phyloP scores from a whole-genome alignment of 2,113 vertebrate genomes.

The Tenrec ecaudatus region DNA sequence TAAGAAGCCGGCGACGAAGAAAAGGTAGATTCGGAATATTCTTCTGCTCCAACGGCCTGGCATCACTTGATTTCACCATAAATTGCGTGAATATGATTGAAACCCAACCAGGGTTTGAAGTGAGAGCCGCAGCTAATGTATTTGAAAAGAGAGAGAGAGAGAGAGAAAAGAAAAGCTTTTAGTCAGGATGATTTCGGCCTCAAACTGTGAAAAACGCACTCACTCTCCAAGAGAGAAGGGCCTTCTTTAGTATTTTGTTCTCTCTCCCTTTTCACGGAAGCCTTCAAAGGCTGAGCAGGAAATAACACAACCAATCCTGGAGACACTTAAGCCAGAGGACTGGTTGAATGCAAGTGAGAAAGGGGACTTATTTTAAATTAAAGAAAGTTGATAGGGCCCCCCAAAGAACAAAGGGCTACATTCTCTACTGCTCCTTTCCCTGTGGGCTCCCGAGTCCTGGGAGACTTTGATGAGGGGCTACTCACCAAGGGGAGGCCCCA shows the following conservation, averaged over 20 bases:
- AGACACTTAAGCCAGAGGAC: constrained; percentile 75
- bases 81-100: constrained; percentile 78
- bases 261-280: not conserved
- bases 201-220: constrained; percentile 71
- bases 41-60: constrained; percentile 72
- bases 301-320: constrained; percentile 75
- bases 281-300: constrained; percentile 70
- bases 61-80: constrained; percentile 78
- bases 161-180: constrained; percentile 70
- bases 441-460: constrained; percentile 47
- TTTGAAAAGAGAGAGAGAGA: constrained; percentile 26
- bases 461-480: constrained; percentile 42
- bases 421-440: constrained; percentile 71
- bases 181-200: constrained; percentile 75
- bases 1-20: not conserved
- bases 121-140: constrained; percentile 79
- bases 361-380: constrained; percentile 79
- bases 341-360: constrained; percentile 76
- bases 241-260: not conserved
- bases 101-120: constrained; percentile 79
- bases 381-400: constrained; percentile 80
- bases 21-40: constrained; percentile 68
- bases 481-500: constrained; percentile 67
- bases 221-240: constrained; percentile 63
- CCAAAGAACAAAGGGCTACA: constrained; percentile 72